These are phyloP conservation scores for Rhadina sibilatrix DNA, from an alignment of 2,113 vertebrate species.

Conservation along the genomic window DNA sequence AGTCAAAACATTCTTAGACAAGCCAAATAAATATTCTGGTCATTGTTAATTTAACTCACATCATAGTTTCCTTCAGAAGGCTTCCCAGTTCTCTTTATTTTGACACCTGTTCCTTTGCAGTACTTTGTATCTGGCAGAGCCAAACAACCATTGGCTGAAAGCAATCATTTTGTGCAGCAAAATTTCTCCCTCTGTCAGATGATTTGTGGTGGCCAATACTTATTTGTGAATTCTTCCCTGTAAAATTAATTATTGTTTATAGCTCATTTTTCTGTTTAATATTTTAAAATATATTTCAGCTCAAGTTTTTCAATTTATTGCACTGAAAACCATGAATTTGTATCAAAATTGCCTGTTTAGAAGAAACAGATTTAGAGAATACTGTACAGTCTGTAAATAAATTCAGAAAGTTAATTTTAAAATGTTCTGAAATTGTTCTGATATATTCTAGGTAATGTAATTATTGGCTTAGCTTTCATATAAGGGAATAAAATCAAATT, in stretches of 20 bases:
- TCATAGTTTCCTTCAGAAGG: neutral
- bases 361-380: neutral
- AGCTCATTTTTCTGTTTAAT: neutral
- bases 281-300: neutral
- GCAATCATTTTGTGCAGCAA: neutral
- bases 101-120: neutral
- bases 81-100: neutral
- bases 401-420: neutral
- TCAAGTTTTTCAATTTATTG: neutral
- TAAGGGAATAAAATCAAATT: neutral
- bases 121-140: neutral
- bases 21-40: neutral
- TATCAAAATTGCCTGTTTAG: neutral
- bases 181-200: neutral
- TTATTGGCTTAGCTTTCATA: neutral
- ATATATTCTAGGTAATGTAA: neutral
- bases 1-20: neutral
- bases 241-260: neutral
- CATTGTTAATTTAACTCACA: neutral
- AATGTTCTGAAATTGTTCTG: neutral
- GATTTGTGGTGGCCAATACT: neutral
- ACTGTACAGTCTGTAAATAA: neutral
- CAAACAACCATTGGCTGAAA: rapidly evolving
- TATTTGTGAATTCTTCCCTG: neutral
- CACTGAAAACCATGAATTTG: neutral